phyloP scores from a whole-genome alignment of 2,113 vertebrate genomes.

The Dipodomys ordii region DNA sequence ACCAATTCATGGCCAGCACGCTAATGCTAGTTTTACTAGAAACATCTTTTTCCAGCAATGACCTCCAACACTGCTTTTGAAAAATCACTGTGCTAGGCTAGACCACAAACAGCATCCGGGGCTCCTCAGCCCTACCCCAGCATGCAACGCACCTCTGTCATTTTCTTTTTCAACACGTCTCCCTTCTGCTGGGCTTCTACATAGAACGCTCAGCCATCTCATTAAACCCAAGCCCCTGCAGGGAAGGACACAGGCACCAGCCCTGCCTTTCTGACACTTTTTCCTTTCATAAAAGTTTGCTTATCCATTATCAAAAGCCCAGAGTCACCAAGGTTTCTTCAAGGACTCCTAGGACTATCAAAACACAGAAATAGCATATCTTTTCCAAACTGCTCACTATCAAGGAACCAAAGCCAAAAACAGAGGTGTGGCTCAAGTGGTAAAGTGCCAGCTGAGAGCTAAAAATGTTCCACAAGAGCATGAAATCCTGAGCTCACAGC shows the following conservation, averaged over 20 bases:
- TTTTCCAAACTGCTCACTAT: background rate
- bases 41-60: background rate
- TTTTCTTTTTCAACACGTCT: background rate
- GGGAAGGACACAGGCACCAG: background rate
- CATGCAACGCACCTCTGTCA: background rate
- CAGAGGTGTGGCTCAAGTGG: too few species aligned
- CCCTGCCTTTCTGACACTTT: background rate
- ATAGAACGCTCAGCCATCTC: background rate
- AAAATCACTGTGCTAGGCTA: background rate
- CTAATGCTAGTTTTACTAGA: background rate
- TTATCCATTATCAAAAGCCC: conserved; percentile 37
- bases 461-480: too few species aligned
- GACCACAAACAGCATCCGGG: background rate
- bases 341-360: background rate
- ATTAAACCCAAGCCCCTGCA: conserved; percentile 21
- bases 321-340: background rate
- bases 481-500: too few species aligned
- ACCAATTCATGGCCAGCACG: background rate
- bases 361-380: background rate
- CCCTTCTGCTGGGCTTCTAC: background rate
- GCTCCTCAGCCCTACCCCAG: background rate
- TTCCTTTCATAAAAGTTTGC: conserved; percentile 48
- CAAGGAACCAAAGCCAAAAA: background rate
- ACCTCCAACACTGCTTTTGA: background rate
- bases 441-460: too few species aligned